phyloP scores from a whole-genome alignment of 30 jellyfish, hydroid and myxozoan species.

The Chrysaora quinquecirrha region DNA sequence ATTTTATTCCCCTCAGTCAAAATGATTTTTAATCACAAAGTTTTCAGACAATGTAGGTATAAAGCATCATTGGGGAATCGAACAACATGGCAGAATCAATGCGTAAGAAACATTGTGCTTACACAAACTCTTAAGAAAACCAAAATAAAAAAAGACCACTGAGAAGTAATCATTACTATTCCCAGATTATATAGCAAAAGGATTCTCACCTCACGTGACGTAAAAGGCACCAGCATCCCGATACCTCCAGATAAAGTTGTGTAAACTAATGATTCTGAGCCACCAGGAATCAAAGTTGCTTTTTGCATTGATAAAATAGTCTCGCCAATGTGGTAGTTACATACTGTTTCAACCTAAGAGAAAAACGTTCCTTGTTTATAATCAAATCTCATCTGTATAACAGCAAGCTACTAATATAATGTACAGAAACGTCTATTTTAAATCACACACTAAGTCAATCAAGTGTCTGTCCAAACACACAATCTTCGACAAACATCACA shows the following conservation, averaged over 20 bases:
- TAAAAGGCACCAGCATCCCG: conserved; percentile 96
- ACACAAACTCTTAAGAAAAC: neutral
- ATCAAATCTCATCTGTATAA: too few species aligned
- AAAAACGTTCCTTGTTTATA: too few species aligned
- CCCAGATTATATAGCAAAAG: too few species aligned
- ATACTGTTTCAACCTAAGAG: conserved; percentile 76
- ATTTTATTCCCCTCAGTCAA: neutral
- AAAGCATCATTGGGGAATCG: conserved; percentile 4
- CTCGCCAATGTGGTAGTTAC: conserved; percentile 88
- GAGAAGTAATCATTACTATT: too few species aligned
- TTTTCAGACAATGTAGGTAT: neutral
- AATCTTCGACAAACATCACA: too few species aligned
- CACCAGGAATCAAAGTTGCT: conserved; percentile 97
- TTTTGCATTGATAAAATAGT: conserved; percentile 86
- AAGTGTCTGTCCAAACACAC: too few species aligned
- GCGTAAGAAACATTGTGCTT: too few species aligned
- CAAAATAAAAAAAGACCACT: neutral
- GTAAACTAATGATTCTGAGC: conserved; percentile 91
- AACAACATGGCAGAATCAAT: too few species aligned
- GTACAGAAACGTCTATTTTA: too few species aligned
- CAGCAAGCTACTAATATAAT: too few species aligned
- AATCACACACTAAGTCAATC: too few species aligned
- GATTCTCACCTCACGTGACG: conserved; percentile 88
- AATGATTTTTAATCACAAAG: neutral
- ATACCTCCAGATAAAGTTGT: conserved; percentile 97